These are phyloP conservation scores for Hypena proboscidalis DNA, from an alignment of 2,888 invertebrate genomes.

Conservation along the genomic window DNA sequence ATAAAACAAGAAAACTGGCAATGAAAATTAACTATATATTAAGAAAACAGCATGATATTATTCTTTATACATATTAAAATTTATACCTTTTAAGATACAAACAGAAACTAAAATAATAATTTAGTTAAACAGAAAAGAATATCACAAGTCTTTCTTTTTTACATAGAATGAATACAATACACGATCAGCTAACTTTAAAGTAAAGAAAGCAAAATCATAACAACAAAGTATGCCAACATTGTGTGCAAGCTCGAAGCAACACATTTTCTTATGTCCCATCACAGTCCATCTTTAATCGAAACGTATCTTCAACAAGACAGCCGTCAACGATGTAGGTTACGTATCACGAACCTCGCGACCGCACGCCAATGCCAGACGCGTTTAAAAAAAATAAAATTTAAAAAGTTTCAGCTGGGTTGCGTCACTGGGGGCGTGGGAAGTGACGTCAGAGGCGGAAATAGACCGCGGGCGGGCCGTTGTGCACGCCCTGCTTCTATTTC, in stretches of 20 bases:
- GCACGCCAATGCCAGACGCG: constrained; percentile 50
- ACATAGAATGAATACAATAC: no score
- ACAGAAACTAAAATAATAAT: no score
- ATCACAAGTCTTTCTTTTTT: no score
- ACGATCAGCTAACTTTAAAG: no score
- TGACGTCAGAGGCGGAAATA: constrained; percentile 67
- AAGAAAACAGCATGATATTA: no score
- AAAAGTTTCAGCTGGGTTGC: constrained; percentile 56
- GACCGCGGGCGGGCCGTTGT: constrained; percentile 47
- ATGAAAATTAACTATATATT: no score
- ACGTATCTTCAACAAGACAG: constrained; percentile 2
- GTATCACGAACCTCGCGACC: constrained; percentile 40
- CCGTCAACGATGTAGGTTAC: constrained; percentile 45
- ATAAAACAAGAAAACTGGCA: no score
- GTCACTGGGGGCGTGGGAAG: constrained; percentile 59
- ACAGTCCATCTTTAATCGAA: constrained; percentile 6
- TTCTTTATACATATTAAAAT: no score
- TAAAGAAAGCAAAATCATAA: not conserved
- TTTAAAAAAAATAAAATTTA: constrained; percentile 42
- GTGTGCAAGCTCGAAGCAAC: no score
- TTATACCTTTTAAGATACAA: no score
- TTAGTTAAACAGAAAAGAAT: no score
- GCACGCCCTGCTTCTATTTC: constrained; percentile 36
- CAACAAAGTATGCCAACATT: not conserved
- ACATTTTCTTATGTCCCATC: not conserved